Percentiles rank a stretch among this genome's conserved stretches.
phyloP scores from a whole-genome alignment of 2,113 vertebrate genomes.

The Engystomops pustulosus region DNA sequence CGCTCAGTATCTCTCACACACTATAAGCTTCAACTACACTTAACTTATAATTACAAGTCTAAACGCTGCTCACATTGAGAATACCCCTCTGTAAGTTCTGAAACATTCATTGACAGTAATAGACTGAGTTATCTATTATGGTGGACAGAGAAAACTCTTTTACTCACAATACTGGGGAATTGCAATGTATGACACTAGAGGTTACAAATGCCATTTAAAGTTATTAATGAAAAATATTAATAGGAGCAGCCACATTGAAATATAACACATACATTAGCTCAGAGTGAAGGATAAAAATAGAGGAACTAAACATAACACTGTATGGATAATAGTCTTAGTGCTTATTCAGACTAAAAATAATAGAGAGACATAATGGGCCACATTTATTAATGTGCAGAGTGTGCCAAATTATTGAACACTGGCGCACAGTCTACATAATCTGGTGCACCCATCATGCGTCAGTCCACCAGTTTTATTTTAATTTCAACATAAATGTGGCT shows the following conservation, averaged over 20 bases:
- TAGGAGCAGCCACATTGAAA: background rate
- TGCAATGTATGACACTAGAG: background rate
- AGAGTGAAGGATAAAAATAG: background rate
- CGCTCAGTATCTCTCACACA: background rate
- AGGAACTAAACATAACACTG: background rate
- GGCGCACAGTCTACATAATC: no score
- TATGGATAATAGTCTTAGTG: background rate
- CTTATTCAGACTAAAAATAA: no score
- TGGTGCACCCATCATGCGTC: no score
- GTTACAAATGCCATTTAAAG: conserved; percentile 3
- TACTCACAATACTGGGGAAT: background rate
- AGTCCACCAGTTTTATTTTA: no score
- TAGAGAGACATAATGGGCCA: no score
- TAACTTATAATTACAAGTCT: background rate
- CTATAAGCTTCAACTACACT: background rate
- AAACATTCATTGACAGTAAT: background rate
- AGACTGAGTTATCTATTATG: background rate
- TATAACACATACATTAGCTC: background rate
- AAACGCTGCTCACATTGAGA: background rate
- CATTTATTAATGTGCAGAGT: no score
- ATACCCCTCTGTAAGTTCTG: background rate
- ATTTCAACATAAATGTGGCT: no score
- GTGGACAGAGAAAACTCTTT: background rate
- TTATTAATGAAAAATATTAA: conserved; percentile 9
- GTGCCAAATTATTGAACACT: no score